phyloP scores from a whole-genome alignment of 2,113 vertebrate genomes.

The Oxygymnocypris stewartii region DNA sequence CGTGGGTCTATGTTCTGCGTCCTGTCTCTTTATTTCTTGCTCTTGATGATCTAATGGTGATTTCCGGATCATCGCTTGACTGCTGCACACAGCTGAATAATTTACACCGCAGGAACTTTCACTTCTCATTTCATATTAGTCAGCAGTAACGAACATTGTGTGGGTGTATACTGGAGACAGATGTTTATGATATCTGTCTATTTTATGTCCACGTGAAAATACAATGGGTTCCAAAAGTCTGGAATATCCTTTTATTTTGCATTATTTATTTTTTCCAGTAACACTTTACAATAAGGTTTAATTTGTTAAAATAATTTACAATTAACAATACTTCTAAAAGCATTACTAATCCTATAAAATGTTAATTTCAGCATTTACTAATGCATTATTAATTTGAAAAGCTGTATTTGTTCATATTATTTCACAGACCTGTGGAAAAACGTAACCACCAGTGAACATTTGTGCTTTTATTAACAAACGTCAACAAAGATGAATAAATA shows the following conservation, averaged over 20 bases:
- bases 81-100: constrained; percentile 33
- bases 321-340: not conserved
- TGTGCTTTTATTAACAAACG: no score
- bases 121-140: constrained; percentile 13
- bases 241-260: not conserved
- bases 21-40: constrained; percentile 5
- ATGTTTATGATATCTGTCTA: not conserved
- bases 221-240: not conserved
- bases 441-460: no score
- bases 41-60: constrained; percentile 41
- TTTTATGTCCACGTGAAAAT: not conserved
- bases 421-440: no score
- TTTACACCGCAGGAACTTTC: constrained; percentile 23
- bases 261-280: not conserved
- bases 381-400: no score
- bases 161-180: not conserved
- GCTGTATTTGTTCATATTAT: no score
- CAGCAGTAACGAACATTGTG: not conserved
- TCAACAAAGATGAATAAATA: no score
- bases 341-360: not conserved
- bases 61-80: constrained; percentile 15
- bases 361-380: no score
- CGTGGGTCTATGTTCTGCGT: not conserved
- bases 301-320: not conserved
- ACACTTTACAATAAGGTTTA: not conserved